Evolutionary conservation across 2,113 vertebrate species (phyloP).

Genomic region (Piprites chloris): DNA sequence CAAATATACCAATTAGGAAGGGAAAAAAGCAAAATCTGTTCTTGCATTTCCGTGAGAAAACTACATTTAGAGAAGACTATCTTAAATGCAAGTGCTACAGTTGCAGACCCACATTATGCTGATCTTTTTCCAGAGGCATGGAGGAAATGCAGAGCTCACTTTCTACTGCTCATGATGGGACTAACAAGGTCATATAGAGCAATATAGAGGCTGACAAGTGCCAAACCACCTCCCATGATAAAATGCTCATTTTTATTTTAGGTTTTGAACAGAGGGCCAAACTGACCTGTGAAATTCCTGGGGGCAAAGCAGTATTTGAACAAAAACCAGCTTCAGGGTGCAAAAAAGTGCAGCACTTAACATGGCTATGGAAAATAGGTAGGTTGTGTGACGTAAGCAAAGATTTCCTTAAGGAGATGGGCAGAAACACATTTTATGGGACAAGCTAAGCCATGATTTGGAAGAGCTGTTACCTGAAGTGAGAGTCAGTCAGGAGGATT

Average conservation of each 20-base stretch:
- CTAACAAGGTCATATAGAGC: not conserved
- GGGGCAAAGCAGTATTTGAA: not conserved
- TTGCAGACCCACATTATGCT: not conserved
- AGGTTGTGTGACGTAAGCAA: not conserved
- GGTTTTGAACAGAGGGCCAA: not conserved
- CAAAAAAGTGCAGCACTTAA: not conserved
- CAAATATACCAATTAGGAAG: not conserved
- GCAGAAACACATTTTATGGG: not conserved
- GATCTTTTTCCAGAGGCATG: not conserved
- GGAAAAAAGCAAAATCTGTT: not conserved
- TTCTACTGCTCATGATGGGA: not conserved
- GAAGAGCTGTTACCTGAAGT: not conserved
- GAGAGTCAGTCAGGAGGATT: not conserved
- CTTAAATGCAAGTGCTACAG: not conserved
- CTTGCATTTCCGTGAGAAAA: constrained; percentile 9
- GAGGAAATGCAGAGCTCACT: not conserved
- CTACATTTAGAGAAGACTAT: not conserved
- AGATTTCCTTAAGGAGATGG: not conserved
- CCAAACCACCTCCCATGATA: not conserved
- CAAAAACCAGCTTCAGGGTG: not conserved
- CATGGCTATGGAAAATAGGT: not conserved
- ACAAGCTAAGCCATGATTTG: not conserved
- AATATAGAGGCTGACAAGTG: not conserved
- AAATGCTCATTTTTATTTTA: not conserved
- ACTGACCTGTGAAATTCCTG: not conserved